Conservation (phyloP, 2,888 invertebrate genomes). For the Drosophila testacea region DNA sequence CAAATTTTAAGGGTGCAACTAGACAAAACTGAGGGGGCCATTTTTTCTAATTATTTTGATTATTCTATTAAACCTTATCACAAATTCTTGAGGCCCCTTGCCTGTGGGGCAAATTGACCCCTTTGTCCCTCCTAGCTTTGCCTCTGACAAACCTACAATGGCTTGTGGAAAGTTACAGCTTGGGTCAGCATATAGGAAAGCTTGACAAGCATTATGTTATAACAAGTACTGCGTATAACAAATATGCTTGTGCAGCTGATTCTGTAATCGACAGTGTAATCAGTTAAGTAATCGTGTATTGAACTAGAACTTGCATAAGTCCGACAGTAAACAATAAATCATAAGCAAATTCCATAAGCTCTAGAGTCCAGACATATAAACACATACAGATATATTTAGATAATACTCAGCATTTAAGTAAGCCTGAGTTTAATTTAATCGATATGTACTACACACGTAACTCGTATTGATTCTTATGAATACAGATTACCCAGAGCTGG, state of each 20-base stretch:
- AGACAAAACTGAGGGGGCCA: too few species aligned
- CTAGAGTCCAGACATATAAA: background rate
- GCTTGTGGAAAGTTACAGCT: background rate
- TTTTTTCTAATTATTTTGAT: too few species aligned
- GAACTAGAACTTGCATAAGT: conserved; percentile 34
- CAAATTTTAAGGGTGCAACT: background rate
- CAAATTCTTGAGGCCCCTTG: too few species aligned
- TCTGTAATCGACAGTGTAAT: conserved; percentile 37
- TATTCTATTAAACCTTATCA: too few species aligned
- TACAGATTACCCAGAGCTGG: conserved; percentile 21
- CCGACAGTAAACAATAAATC: conserved; percentile 4
- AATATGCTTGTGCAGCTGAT: conserved; percentile 48
- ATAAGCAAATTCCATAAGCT: conserved; percentile 29
- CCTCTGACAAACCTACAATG: too few species aligned
- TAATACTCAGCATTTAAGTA: background rate
- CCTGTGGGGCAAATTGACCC: too few species aligned
- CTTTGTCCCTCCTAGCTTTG: too few species aligned
- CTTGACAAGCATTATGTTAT: conserved; percentile 3
- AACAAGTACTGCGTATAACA: conserved; percentile 18
- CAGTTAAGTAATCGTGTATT: conserved; percentile 27
- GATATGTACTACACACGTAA: conserved; percentile 12
- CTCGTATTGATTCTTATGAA: conserved; percentile 4
- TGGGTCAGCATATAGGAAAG: conserved; percentile 27
- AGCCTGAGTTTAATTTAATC: conserved; percentile 4
- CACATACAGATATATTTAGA: background rate